These are phyloP conservation scores for Ectemnius continuus DNA, from an alignment of 2,888 invertebrate genomes.

Conservation along the genomic window DNA sequence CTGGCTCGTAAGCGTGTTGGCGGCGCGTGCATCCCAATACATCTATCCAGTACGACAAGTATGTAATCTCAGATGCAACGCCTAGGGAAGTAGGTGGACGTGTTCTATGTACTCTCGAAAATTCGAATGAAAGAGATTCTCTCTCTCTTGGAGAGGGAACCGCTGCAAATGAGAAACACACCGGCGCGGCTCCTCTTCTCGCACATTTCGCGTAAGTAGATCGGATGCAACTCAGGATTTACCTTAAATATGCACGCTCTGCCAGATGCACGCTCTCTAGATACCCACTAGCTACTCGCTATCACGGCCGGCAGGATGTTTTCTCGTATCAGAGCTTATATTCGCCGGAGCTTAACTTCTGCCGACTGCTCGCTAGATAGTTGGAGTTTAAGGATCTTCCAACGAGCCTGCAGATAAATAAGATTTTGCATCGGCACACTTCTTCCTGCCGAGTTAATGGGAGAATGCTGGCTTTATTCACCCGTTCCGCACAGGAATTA, in stretches of 20 bases:
- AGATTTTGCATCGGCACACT: too few species aligned
- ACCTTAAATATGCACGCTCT: neutral
- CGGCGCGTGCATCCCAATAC: constrained; percentile 1
- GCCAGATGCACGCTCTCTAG: neutral
- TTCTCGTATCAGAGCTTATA: too few species aligned
- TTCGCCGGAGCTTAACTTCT: too few species aligned
- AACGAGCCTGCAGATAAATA: too few species aligned
- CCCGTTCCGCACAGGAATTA: too few species aligned
- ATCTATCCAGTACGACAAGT: neutral
- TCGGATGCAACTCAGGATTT: constrained; percentile 7
- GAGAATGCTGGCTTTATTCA: neutral
- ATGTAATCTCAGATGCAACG: neutral
- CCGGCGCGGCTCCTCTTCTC: neutral
- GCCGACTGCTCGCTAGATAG: too few species aligned
- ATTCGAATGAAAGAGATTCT: neutral
- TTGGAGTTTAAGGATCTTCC: too few species aligned
- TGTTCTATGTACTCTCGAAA: neutral
- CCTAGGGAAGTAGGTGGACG: too few species aligned
- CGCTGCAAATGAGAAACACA: neutral
- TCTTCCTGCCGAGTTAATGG: neutral
- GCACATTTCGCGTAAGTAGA: neutral
- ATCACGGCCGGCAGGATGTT: too few species aligned
- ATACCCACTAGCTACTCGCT: too few species aligned
- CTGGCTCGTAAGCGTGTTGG: constrained; percentile 15
- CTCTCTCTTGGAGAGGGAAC: neutral